phyloP scores from a whole-genome alignment of 2,113 vertebrate species.

The Ochotona curzoniae region DNA sequence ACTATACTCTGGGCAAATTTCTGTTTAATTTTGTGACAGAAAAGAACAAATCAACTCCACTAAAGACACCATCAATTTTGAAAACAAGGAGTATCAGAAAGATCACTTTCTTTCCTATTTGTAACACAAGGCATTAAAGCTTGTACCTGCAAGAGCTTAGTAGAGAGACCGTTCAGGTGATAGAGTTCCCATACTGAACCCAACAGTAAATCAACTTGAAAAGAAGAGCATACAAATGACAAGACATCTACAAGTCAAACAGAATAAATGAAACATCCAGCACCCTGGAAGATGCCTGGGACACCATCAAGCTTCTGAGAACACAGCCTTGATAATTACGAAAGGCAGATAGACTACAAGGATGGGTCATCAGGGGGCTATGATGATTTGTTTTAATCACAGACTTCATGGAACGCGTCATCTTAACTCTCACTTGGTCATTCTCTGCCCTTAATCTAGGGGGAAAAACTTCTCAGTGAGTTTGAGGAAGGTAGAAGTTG shows the following conservation, averaged over 20 bases:
- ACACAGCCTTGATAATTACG: slow-evolving; percentile 16
- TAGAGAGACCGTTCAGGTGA: not conserved
- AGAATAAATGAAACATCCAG: not conserved
- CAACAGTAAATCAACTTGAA: not conserved
- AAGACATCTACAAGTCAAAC: not conserved
- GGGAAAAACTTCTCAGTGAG: not conserved
- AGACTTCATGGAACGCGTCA: not conserved
- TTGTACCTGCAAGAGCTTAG: not conserved
- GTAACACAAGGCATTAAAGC: not conserved
- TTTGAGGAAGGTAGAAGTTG: not conserved
- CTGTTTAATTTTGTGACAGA: not conserved
- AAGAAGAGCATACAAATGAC: not conserved
- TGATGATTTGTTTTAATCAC: slow-evolving; percentile 3
- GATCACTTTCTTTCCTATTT: slow-evolving; percentile 30
- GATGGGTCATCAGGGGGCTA: not conserved
- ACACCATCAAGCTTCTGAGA: not conserved
- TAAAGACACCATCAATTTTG: slow-evolving; percentile 5
- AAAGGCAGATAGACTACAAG: not conserved
- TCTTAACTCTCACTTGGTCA: not conserved
- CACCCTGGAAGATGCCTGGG: not conserved
- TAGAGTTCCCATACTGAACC: not conserved
- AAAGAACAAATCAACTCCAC: not conserved
- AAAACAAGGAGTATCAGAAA: slow-evolving; percentile 18
- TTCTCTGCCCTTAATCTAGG: not conserved
- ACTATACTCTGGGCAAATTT: not conserved